These are phyloP conservation scores for Rissa tridactyla DNA, from an alignment of 2,113 vertebrate species.

Conservation along the genomic window DNA sequence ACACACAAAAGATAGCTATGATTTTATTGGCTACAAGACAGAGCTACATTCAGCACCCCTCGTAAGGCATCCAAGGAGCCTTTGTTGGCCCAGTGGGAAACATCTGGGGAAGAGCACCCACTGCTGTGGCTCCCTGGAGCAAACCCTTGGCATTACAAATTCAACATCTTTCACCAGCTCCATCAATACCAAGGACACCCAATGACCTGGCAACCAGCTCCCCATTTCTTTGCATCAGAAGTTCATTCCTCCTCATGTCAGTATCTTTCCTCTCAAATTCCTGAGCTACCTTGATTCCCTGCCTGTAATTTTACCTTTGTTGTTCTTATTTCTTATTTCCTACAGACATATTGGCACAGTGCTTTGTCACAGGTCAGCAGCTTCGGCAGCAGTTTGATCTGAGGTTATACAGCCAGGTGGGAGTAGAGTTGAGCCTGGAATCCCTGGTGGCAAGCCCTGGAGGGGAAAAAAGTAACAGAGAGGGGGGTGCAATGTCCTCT, in stretches of 20 bases:
- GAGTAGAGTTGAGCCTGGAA: neutral
- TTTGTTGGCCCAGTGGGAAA: fast-evolving
- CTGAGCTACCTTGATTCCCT: neutral
- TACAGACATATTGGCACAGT: neutral
- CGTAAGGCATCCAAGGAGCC: neutral
- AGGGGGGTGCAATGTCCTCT: neutral
- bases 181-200: neutral
- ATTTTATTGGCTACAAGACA: neutral
- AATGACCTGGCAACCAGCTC: neutral
- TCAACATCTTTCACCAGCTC: neutral
- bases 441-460: neutral
- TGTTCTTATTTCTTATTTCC: neutral
- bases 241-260: neutral
- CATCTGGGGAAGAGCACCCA: fast-evolving
- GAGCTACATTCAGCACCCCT: neutral
- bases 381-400: neutral
- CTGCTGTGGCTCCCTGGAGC: neutral
- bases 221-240: neutral
- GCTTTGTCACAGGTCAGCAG: neutral
- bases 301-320: neutral
- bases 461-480: neutral
- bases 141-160: neutral
- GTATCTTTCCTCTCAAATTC: neutral
- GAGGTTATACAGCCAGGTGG: neutral
- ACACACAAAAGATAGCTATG: neutral